Conservation (phyloP, 2,797 vertebrate species). For the Clarias laeviceps region DNA sequence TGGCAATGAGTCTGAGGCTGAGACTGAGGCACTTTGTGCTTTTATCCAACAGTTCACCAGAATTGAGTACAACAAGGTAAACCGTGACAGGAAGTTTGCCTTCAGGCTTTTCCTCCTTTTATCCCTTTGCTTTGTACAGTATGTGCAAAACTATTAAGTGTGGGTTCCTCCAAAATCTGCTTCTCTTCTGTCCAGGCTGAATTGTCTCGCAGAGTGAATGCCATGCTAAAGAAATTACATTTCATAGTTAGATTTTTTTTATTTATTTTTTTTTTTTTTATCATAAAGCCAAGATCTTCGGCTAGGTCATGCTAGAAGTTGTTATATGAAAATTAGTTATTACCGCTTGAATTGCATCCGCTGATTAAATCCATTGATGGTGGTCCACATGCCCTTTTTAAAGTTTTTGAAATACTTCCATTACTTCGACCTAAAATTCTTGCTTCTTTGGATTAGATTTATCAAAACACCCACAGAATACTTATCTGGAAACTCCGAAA, state of each 20-base stretch:
- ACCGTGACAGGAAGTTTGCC: background rate
- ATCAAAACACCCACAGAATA: background rate
- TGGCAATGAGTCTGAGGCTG: slow-evolving; percentile 86
- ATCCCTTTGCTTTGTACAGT: background rate
- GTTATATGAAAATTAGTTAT: background rate
- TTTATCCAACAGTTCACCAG: slow-evolving; percentile 91
- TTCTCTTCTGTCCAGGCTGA: background rate
- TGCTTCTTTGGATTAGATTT: background rate
- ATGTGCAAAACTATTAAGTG: background rate
- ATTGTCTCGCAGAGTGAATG: background rate
- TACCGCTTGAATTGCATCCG: background rate
- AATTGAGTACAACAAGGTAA: slow-evolving; percentile 86
- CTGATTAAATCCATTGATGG: too few relatives aligned
- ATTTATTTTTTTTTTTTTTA: too few relatives aligned
- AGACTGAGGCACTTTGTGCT: slow-evolving; percentile 88
- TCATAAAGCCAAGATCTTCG: background rate
- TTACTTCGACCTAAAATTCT: background rate
- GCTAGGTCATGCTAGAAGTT: background rate
- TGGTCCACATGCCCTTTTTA: background rate
- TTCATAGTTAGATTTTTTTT: background rate
- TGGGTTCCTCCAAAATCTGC: background rate
- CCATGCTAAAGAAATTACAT: background rate
- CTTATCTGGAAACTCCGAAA: background rate
- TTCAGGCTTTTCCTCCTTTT: slow-evolving; percentile 10
- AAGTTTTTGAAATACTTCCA: background rate